Conservation (phyloP, 2,797 vertebrate species). For the Enteromius paludinosus region DNA sequence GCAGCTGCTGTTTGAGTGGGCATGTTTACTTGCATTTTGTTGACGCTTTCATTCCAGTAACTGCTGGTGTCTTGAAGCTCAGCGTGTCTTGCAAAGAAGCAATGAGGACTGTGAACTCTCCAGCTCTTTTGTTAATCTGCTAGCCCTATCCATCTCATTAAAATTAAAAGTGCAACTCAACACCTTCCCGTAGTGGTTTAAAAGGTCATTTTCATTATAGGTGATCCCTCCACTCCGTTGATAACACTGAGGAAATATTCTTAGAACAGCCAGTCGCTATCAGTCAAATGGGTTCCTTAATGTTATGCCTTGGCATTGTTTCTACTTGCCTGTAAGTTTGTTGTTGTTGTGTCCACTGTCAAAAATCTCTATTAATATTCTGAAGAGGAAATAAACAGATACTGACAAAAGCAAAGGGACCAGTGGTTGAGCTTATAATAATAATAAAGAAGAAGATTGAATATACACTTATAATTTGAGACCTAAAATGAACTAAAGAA, state of each 20-base stretch:
- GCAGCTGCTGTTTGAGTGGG: constrained; percentile 25
- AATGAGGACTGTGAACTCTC: neutral
- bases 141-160: neutral
- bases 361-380: neutral
- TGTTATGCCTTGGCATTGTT: neutral
- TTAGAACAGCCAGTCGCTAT: neutral
- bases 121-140: constrained; percentile 1
- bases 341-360: neutral
- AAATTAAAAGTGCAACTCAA: constrained; percentile 19
- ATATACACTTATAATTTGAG: neutral
- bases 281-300: neutral
- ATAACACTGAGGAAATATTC: constrained; percentile 20
- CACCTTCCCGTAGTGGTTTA: constrained; percentile 8
- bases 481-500: neutral
- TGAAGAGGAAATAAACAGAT: neutral
- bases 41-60: neutral
- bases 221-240: neutral
- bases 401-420: neutral
- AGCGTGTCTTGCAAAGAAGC: neutral
- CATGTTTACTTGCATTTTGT: constrained; percentile 26
- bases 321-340: neutral
- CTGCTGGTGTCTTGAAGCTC: neutral
- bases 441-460: neutral
- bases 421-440: neutral
- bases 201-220: neutral